Evolutionary conservation across 2,113 vertebrate species (phyloP).

Genomic region (Cathartes aura): DNA sequence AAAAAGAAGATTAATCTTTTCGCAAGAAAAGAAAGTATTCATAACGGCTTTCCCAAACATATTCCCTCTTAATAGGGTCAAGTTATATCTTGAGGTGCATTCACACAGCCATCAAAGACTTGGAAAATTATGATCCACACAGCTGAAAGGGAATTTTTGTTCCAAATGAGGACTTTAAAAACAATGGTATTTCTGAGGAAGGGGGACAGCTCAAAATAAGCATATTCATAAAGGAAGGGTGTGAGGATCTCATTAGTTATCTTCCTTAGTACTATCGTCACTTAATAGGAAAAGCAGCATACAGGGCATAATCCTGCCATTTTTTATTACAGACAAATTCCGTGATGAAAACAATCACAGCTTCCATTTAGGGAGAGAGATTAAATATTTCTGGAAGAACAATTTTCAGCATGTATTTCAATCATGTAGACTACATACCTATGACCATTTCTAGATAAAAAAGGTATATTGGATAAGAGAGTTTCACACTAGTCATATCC

Average conservation of each 20-base stretch:
- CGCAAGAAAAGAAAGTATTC: not conserved
- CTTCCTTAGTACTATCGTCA: not conserved
- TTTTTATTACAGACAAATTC: not conserved
- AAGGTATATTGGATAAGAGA: not conserved
- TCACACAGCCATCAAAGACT: not conserved
- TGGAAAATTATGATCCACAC: not conserved
- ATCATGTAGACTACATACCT: not conserved
- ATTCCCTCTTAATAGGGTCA: not conserved
- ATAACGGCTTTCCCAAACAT: not conserved
- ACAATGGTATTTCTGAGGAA: not conserved
- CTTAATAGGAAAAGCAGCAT: not conserved
- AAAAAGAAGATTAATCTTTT: not conserved
- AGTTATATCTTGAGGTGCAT: not conserved
- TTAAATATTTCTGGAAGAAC: not conserved
- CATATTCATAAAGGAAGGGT: not conserved
- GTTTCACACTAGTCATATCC: not conserved
- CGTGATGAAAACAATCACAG: not conserved
- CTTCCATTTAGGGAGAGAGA: not conserved
- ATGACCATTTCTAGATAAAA: not conserved
- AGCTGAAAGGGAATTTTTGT: not conserved
- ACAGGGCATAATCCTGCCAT: not conserved
- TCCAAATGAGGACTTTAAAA: not conserved
- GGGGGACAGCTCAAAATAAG: not conserved
- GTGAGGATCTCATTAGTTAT: not conserved
- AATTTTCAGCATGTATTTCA: not conserved